Conservation (phyloP, 2,888 invertebrate species). For the Lottia gigantea region DNA sequence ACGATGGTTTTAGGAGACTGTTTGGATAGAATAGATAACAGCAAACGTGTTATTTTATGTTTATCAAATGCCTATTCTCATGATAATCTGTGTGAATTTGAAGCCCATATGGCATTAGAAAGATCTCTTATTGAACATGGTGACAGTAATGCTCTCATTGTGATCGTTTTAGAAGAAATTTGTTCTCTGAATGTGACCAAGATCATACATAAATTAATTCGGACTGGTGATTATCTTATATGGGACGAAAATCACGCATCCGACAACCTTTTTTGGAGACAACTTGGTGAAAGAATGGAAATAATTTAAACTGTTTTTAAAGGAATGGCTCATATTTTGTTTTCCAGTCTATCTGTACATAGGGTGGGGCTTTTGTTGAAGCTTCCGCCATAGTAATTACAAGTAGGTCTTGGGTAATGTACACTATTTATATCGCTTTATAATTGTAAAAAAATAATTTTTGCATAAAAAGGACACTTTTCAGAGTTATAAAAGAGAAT, state of each 20-base stretch:
- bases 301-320: too few species aligned
- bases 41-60: not conserved
- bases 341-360: too few species aligned
- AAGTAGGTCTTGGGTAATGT: too few species aligned
- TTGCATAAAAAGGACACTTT: too few species aligned
- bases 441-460: too few species aligned
- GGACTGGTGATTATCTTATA: not conserved
- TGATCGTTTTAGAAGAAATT: not conserved
- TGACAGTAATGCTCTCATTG: not conserved
- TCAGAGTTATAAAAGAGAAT: too few species aligned
- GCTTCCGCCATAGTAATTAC: too few species aligned
- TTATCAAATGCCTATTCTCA: not conserved
- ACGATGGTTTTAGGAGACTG: not conserved
- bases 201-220: not conserved
- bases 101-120: not conserved
- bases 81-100: not conserved
- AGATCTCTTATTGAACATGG: not conserved
- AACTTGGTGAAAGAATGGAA: not conserved
- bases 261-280: not conserved
- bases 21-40: not conserved
- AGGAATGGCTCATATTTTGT: too few species aligned
- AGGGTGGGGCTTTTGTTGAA: too few species aligned
- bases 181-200: not conserved
- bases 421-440: too few species aligned
- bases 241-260: not conserved